phyloP scores from a whole-genome alignment of 2,797 vertebrate genomes.

The Sitta carolinensis region DNA sequence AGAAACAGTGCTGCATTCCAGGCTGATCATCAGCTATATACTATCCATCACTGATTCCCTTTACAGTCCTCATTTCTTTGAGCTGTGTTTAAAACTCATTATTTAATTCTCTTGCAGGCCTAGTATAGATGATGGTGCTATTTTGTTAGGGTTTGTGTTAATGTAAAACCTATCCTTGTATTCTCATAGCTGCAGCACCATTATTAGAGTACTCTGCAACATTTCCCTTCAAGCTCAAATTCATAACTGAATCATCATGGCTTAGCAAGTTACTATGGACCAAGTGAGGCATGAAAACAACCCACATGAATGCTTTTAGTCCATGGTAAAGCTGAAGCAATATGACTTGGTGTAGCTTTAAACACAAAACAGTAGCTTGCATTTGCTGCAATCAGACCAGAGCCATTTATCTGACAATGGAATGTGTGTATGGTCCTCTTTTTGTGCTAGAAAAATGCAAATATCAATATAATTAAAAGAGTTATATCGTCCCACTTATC shows the following conservation, averaged over 20 bases:
- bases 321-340: not conserved
- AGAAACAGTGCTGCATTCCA: not conserved
- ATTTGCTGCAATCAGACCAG: not conserved
- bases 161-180: not conserved
- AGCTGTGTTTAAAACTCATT: not conserved
- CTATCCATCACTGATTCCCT: not conserved
- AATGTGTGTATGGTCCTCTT: not conserved
- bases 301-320: constrained; percentile 1
- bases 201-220: not conserved
- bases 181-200: not conserved
- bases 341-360: not conserved
- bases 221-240: constrained; percentile 10
- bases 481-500: not conserved
- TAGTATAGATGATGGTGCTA: not conserved
- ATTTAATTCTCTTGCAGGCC: not conserved
- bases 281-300: not conserved
- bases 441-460: not conserved
- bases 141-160: not conserved
- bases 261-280: constrained; percentile 22
- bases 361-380: not conserved
- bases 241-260: constrained; percentile 11
- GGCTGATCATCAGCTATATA: not conserved
- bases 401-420: not conserved
- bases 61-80: not conserved
- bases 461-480: not conserved